Conservation (phyloP, 2,888 invertebrate genomes). For the Epinotia ramella region DNA sequence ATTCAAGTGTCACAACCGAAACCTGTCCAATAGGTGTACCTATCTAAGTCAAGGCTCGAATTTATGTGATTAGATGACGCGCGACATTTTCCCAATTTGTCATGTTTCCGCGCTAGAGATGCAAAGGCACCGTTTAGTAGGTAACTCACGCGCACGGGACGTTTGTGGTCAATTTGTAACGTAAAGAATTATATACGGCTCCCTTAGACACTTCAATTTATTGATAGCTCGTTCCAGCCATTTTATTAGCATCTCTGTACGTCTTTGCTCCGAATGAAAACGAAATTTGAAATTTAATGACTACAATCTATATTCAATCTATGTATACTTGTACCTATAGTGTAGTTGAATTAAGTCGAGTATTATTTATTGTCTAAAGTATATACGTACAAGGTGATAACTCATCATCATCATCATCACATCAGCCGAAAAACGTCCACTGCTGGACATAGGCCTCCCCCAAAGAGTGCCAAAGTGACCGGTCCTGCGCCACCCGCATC, state of each 20-base stretch:
- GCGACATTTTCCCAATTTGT: constrained; percentile 10
- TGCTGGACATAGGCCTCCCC: too few relatives aligned
- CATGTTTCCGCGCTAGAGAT: background rate
- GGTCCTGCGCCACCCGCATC: too few relatives aligned
- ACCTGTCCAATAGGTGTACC: background rate
- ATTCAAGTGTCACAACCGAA: background rate
- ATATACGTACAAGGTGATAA: too few relatives aligned
- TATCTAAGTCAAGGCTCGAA: constrained; percentile 1
- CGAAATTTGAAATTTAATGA: too few relatives aligned
- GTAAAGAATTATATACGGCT: background rate
- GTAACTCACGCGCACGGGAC: background rate
- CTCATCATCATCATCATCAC: too few relatives aligned
- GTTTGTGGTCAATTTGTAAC: background rate
- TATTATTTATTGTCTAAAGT: too few relatives aligned
- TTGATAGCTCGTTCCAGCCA: background rate
- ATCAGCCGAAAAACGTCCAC: too few relatives aligned
- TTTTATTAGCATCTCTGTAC: background rate
- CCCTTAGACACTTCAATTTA: background rate
- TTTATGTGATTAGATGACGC: constrained; percentile 8
- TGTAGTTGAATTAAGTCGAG: too few relatives aligned
- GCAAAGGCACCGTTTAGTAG: background rate
- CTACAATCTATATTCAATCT: too few relatives aligned
- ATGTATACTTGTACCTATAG: too few relatives aligned
- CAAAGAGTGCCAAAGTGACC: too few relatives aligned
- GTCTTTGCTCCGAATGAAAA: too few relatives aligned